These are phyloP conservation scores for Orthosia incerta DNA, from an alignment of 2,888 invertebrate species.

Conservation along the genomic window DNA sequence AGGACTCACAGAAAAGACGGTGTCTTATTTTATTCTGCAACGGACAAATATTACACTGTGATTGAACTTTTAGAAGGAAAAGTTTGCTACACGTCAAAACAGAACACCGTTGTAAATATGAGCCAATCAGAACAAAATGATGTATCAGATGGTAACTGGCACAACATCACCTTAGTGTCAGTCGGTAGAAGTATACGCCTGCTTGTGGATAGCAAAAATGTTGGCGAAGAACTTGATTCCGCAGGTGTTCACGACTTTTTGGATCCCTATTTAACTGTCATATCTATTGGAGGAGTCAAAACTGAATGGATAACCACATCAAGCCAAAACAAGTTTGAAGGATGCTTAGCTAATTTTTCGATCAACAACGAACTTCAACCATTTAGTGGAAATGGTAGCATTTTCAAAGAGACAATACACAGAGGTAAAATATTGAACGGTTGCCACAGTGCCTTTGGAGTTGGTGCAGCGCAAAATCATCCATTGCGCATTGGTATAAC, in stretches of 20 bases:
- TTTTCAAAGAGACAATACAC: slow-evolving; percentile 93
- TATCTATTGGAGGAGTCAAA: slow-evolving; percentile 95
- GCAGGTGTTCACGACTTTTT: slow-evolving; percentile 97
- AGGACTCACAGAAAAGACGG: slow-evolving; percentile 95
- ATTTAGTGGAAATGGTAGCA: slow-evolving; percentile 96
- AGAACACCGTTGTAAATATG: slow-evolving; percentile 96
- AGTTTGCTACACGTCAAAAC: slow-evolving; percentile 95
- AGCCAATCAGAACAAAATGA: slow-evolving; percentile 92
- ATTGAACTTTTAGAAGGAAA: slow-evolving; percentile 95
- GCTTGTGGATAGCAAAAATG: slow-evolving; percentile 93
- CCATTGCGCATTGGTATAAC: slow-evolving; percentile 98
- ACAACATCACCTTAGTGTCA: slow-evolving; percentile 95
- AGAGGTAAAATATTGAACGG: slow-evolving; percentile 94
- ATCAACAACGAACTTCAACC: slow-evolving; percentile 97
- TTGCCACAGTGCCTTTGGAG: slow-evolving; percentile 94
- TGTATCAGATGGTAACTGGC: slow-evolving; percentile 96
- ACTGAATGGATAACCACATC: slow-evolving; percentile 91
- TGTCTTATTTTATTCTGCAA: slow-evolving; percentile 96
- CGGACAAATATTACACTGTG: slow-evolving; percentile 96
- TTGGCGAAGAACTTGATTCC: slow-evolving; percentile 96
- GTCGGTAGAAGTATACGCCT: slow-evolving; percentile 93
- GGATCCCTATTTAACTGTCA: slow-evolving; percentile 96
- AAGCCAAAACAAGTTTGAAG: slow-evolving; percentile 94
- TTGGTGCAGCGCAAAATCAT: slow-evolving; percentile 94
- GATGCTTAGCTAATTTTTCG: slow-evolving; percentile 97